Conservation (phyloP, 1,140 invertebrate genomes). For the Latrodectus geometricus region DNA sequence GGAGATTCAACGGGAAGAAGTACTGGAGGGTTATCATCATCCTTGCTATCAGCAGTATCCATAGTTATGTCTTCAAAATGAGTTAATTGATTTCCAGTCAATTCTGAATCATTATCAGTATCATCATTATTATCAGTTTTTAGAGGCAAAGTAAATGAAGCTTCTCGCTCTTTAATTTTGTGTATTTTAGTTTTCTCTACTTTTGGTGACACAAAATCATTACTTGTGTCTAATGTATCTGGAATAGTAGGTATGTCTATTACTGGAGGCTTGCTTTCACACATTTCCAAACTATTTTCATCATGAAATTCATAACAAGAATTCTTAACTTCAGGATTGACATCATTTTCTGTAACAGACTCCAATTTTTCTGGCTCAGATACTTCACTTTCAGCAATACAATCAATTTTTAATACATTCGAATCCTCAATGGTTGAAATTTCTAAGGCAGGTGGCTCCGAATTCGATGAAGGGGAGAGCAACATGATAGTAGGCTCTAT, state of each 20-base stretch:
- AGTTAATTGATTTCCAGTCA: conserved; percentile 40
- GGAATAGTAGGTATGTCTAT: conserved; percentile 40
- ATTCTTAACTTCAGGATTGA: neutral
- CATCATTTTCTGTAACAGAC: neutral
- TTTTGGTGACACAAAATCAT: conserved; percentile 23
- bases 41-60: conserved; percentile 51
- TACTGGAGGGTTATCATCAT: conserved; percentile 55
- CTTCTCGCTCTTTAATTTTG: neutral
- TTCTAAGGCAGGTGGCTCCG: conserved; percentile 54
- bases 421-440: conserved; percentile 54
- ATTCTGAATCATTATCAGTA: conserved; percentile 43
- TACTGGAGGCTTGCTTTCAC: conserved; percentile 53
- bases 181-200: neutral
- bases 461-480: conserved; percentile 47
- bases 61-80: conserved; percentile 60
- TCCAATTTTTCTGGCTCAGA: conserved; percentile 23
- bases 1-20: conserved; percentile 46
- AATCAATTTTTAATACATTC: conserved; percentile 1
- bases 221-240: conserved; percentile 10
- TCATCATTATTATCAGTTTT: conserved; percentile 34
- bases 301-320: conserved; percentile 35
- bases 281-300: conserved; percentile 7
- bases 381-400: conserved; percentile 7
- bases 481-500: conserved; percentile 21
- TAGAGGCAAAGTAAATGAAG: neutral